phyloP scores from a whole-genome alignment of 2,888 invertebrate genomes.

The Pandemis cinnamomeana region DNA sequence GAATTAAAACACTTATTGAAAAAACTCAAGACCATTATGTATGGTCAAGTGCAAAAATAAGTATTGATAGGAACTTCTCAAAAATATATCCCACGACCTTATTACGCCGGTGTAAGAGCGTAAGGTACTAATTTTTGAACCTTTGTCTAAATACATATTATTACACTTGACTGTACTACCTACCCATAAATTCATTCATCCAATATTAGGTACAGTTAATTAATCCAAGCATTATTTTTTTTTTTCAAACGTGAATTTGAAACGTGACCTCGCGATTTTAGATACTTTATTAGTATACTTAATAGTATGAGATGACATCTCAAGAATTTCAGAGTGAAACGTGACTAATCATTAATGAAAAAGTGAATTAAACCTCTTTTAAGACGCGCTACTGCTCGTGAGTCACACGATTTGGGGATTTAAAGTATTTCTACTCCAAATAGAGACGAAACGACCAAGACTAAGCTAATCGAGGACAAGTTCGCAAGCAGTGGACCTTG shows the following conservation, averaged over 20 bases:
- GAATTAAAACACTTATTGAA: too few relatives aligned
- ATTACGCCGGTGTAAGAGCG: too few relatives aligned
- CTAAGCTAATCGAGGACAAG: conserved; percentile 5
- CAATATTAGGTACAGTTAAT: too few relatives aligned
- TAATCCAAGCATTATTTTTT: too few relatives aligned
- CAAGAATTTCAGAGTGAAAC: background rate
- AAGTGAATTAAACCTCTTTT: background rate
- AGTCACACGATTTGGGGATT: background rate
- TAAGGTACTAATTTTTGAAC: too few relatives aligned
- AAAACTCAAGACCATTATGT: too few relatives aligned
- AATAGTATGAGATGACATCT: background rate
- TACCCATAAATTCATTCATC: too few relatives aligned
- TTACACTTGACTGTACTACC: too few relatives aligned
- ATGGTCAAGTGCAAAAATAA: too few relatives aligned
- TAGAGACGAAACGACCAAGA: conserved; percentile 3
- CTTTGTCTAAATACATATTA: too few relatives aligned
- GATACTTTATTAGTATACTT: background rate
- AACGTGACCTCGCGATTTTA: background rate
- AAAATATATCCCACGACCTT: too few relatives aligned
- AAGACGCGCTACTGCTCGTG: background rate
- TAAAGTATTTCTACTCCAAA: conserved; percentile 20
- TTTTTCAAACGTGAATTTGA: background rate
- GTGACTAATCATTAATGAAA: conserved; percentile 6
- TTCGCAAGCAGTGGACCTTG: conserved; percentile 27
- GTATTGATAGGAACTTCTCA: too few relatives aligned